phyloP scores from a whole-genome alignment of 2,113 vertebrate genomes.

The Symphodus melops region DNA sequence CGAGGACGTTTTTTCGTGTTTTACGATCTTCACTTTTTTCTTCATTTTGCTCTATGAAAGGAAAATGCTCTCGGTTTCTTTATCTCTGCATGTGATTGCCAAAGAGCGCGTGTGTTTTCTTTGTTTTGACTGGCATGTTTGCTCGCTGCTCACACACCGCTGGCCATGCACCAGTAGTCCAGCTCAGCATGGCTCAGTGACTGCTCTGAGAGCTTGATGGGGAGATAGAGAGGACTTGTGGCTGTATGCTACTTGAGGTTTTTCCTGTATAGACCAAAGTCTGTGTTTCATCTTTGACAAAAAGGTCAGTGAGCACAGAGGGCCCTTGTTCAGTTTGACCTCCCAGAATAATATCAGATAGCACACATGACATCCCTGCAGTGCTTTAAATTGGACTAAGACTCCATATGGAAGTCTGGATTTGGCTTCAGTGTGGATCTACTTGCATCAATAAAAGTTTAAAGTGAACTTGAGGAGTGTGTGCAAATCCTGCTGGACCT shows the following conservation, averaged over 20 bases:
- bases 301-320: slow-evolving; percentile 57
- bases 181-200: slow-evolving; percentile 34
- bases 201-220: slow-evolving; percentile 23
- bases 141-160: slow-evolving; percentile 15
- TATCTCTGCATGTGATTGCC: background rate
- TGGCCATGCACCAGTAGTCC: slow-evolving; percentile 7
- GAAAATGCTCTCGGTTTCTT: background rate
- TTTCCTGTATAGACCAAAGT: slow-evolving; percentile 20
- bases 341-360: slow-evolving; percentile 57
- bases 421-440: slow-evolving; percentile 33
- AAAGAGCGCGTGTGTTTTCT: slow-evolving; percentile 23
- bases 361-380: slow-evolving; percentile 26
- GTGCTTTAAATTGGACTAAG: slow-evolving; percentile 36
- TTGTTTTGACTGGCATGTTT: slow-evolving; percentile 31
- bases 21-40: too few species aligned
- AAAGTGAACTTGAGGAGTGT: slow-evolving; percentile 33
- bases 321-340: slow-evolving; percentile 56
- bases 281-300: slow-evolving; percentile 40
- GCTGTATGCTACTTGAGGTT: slow-evolving; percentile 1
- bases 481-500: slow-evolving; percentile 50
- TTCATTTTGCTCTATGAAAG: background rate
- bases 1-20: too few species aligned
- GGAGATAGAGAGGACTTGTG: slow-evolving; percentile 32
- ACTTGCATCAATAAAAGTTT: slow-evolving; percentile 36
- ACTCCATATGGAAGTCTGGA: slow-evolving; percentile 55